phyloP scores from a whole-genome alignment of 2,113 vertebrate genomes.

The Eolophus roseicapilla region DNA sequence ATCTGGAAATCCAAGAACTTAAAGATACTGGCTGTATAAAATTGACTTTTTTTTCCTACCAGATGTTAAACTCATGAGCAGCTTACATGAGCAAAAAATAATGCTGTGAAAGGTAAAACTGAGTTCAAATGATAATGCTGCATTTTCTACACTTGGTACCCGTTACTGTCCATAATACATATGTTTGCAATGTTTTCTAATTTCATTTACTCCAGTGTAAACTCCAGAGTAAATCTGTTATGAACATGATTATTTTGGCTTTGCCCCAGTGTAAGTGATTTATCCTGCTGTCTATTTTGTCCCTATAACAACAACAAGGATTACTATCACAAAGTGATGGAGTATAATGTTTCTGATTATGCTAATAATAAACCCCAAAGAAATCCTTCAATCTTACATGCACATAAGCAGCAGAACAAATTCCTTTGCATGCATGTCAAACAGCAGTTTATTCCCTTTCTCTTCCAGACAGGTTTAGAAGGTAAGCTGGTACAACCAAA shows the following conservation, averaged over 20 bases:
- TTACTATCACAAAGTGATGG: background rate
- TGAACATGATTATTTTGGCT: background rate
- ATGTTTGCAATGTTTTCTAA: background rate
- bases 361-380: conserved; percentile 4
- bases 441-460: conserved; percentile 22
- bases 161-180: background rate
- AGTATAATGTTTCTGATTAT: conserved; percentile 38
- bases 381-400: conserved; percentile 30
- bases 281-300: background rate
- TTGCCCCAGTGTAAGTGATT: background rate
- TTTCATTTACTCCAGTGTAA: background rate
- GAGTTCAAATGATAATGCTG: background rate
- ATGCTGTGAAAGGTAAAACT: background rate
- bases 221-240: background rate
- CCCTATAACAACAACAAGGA: background rate
- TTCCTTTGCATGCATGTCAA: conserved; percentile 24
- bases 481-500: conserved; percentile 28
- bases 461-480: conserved; percentile 43
- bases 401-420: conserved; percentile 18
- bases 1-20: conserved; percentile 24
- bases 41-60: background rate
- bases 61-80: background rate
- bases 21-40: background rate
- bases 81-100: background rate
- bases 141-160: background rate